Evolutionary conservation across 2,113 vertebrate species (phyloP).

Genomic region (Strix aluco): DNA sequence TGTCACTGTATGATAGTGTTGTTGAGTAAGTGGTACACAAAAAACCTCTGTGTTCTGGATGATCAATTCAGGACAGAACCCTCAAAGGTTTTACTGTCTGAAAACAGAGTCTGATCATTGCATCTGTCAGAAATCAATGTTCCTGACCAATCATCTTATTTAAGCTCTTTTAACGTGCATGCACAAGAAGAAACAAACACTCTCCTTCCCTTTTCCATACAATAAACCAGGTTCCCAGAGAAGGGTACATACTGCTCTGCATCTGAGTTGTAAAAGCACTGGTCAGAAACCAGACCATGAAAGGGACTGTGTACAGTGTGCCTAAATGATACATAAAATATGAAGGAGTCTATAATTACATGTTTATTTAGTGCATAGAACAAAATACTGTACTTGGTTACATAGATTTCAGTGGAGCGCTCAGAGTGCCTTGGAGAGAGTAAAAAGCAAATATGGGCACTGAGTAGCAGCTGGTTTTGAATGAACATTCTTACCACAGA

Average conservation of each 20-base stretch:
- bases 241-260: neutral
- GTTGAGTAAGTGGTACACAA: neutral
- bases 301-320: neutral
- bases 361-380: neutral
- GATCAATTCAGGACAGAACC: neutral
- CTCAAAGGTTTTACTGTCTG: neutral
- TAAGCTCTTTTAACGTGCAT: neutral
- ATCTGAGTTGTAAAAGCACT: neutral
- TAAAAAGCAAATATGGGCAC: neutral
- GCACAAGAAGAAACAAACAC: neutral
- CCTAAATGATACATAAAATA: neutral
- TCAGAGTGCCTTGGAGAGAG: neutral
- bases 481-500: neutral
- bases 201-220: neutral
- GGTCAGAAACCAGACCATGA: neutral
- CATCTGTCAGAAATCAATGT: neutral
- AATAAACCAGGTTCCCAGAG: neutral
- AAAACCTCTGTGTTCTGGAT: fast-evolving
- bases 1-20: neutral
- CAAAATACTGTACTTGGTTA: neutral
- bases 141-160: neutral
- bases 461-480: neutral
- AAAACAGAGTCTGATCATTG: neutral
- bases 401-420: neutral
- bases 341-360: neutral